Base-by-base conservation (phyloP, 2,888 invertebrate genomes). In the Platerodrilus igneus region DNA sequence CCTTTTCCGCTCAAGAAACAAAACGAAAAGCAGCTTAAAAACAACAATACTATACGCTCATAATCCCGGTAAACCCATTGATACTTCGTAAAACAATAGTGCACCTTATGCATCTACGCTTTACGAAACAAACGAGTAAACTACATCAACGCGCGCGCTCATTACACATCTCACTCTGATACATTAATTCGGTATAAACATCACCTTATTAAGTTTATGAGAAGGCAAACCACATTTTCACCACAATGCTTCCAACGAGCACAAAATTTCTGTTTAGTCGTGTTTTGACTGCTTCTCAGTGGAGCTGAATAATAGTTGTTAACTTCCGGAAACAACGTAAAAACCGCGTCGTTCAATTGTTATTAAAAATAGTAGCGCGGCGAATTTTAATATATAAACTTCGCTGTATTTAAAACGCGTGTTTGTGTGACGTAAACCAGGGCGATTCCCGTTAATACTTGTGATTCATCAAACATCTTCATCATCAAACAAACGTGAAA, bases 191-290 rank as follows among this genome's bases (percentile, higher is more conserved):
- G 16, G 1, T 11, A 6, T 41, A 50, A 27, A 16, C 5, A 16
- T 37, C 42, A 21, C 52, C 55, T 50, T 46, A 42, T 27, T 47
- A 37, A 28, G 50, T 41, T 46, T 53, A 56, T 58, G 57, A 57
- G 58, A 56, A 56, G 59, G 59, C 55, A 52, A 57, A 59, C 60
- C 60, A 49, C 60, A 59, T 52, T 57, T 52, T 48, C 47, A 48
- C 50, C 52, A 47, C 48, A 50, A 50, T 52, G 50, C 49, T 50
- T 45, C 48, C 51, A 51, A 51, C 48, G 52, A 52, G 39, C 40
- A 44, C 47, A 37, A 40, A 45, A 45, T 47, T 40, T 45, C 43
- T 36, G 48, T 52, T 35, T 50, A 55, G 55, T 55, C 44, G 52
- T 39, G 41, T 49, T 48, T 49, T 47, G 47, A 46, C 52, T 46